phyloP scores from a whole-genome alignment of 2,113 vertebrate species.

The Lepus europaeus region DNA sequence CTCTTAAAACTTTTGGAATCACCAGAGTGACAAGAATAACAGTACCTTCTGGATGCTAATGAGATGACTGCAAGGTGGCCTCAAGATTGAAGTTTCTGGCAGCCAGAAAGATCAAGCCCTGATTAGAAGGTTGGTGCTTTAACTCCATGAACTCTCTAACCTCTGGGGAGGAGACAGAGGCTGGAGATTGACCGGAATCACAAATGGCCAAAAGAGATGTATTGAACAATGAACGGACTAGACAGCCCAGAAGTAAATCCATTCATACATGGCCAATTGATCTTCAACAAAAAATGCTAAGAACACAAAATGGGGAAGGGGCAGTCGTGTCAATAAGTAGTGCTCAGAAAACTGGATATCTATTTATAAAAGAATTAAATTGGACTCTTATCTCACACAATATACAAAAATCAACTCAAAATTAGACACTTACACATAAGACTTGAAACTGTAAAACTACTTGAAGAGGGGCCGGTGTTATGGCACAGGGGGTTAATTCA shows the following conservation, averaged over 20 bases:
- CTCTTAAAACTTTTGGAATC: background rate
- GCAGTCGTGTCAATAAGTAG: background rate
- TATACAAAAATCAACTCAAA: too few relatives aligned
- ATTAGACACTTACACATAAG: background rate
- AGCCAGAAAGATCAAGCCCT: background rate
- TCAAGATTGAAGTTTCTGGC: background rate
- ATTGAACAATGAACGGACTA: background rate
- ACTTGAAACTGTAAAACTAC: too few relatives aligned
- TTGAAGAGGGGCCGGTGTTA: too few relatives aligned
- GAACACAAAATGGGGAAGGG: too few relatives aligned
- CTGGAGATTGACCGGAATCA: background rate
- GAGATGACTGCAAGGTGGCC: background rate
- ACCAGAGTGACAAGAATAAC: background rate
- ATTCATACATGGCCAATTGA: background rate
- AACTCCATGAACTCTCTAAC: background rate
- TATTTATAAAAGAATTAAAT: too few relatives aligned
- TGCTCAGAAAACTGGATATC: background rate
- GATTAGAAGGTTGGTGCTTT: conserved; percentile 2
- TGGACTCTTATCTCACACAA: too few relatives aligned
- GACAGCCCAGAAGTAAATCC: background rate
- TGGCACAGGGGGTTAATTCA: background rate
- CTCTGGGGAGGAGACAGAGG: background rate
- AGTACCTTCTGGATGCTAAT: background rate
- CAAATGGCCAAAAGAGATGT: background rate
- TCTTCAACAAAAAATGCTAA: background rate